phyloP scores from a whole-genome alignment of 2,113 vertebrate genomes.

The Callopanchax toddi region DNA sequence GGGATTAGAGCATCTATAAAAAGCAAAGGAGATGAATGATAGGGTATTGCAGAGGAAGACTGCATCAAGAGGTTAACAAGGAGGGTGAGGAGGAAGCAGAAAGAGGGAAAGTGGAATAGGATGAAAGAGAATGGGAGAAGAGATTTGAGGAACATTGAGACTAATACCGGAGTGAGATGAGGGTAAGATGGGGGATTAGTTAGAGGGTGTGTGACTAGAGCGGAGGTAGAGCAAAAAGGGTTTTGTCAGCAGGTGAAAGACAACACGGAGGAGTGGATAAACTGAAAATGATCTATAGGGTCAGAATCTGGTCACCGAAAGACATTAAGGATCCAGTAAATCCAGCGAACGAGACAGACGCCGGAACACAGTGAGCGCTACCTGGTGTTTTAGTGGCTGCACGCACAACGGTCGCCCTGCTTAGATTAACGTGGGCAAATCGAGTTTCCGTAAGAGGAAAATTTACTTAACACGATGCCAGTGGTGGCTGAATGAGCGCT shows the following conservation, averaged over 20 bases:
- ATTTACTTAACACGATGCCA: conserved; percentile 77
- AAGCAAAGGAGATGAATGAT: conserved; percentile 52
- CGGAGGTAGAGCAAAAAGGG: conserved; percentile 35
- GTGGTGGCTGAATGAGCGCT: conserved; percentile 67
- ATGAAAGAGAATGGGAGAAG: conserved; percentile 30
- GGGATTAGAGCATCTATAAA: conserved; percentile 53
- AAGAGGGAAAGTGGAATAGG: not conserved
- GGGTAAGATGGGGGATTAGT: conserved; percentile 62
- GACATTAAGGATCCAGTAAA: conserved; percentile 27
- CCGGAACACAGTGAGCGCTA: conserved; percentile 24
- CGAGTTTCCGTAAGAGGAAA: conserved; percentile 74
- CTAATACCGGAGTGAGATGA: conserved; percentile 40
- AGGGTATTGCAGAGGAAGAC: conserved; percentile 29
- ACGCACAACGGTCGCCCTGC: conserved; percentile 50
- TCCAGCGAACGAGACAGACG: conserved; percentile 32
- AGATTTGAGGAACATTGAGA: conserved; percentile 49
- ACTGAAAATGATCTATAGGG: conserved; percentile 42
- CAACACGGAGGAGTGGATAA: conserved; percentile 52
- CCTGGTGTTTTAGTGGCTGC: conserved; percentile 45
- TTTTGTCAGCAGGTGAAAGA: conserved; percentile 69
- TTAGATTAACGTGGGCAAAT: conserved; percentile 74
- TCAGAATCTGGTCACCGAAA: conserved; percentile 43
- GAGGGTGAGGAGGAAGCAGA: conserved; percentile 22
- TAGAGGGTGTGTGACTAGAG: conserved; percentile 23
- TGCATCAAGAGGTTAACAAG: conserved; percentile 48